phyloP scores from a whole-genome alignment of 2,888 invertebrate genomes.

The Phorcus lineatus region DNA sequence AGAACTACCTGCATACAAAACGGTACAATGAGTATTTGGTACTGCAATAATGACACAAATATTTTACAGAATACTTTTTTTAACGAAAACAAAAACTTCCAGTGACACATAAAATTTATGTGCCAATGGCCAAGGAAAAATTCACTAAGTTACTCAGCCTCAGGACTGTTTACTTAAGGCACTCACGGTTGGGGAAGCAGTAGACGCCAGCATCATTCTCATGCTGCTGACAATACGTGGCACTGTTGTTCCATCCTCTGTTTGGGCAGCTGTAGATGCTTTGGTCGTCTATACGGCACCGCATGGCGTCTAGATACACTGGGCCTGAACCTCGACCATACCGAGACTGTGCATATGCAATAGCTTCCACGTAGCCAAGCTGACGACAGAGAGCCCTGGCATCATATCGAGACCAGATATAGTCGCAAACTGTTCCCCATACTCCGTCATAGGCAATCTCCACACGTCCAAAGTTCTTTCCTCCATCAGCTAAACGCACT shows the following conservation, averaged over 20 bases:
- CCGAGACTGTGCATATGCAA: slow-evolving; percentile 25
- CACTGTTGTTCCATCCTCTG: slow-evolving; percentile 50
- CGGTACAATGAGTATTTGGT: too few relatives aligned
- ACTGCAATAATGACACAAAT: too few relatives aligned
- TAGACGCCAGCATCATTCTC: slow-evolving; percentile 55
- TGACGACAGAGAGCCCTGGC: slow-evolving; percentile 58
- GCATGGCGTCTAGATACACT: slow-evolving; percentile 54
- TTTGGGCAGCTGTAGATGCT: slow-evolving; percentile 54
- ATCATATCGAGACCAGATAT: slow-evolving; percentile 54
- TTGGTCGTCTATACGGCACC: slow-evolving; percentile 49
- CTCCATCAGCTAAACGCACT: slow-evolving; percentile 41
- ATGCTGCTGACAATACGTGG: slow-evolving; percentile 51
- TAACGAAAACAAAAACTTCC: too few relatives aligned
- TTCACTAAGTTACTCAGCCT: too few relatives aligned
- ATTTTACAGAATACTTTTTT: too few relatives aligned
- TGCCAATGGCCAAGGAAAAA: too few relatives aligned
- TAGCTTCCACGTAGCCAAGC: slow-evolving; percentile 60
- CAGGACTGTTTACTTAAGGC: too few relatives aligned
- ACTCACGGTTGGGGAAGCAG: slow-evolving; percentile 58
- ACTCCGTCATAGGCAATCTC: slow-evolving; percentile 52
- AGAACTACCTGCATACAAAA: too few relatives aligned
- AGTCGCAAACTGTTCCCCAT: slow-evolving; percentile 59
- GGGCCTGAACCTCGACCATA: slow-evolving; percentile 49
- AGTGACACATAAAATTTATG: too few relatives aligned
- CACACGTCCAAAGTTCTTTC: slow-evolving; percentile 50